Evolutionary conservation across 2,797 vertebrate genomes (phyloP), one percentile per base, ranked within the genome.

Genomic region (Danio albolineatus): DNA sequence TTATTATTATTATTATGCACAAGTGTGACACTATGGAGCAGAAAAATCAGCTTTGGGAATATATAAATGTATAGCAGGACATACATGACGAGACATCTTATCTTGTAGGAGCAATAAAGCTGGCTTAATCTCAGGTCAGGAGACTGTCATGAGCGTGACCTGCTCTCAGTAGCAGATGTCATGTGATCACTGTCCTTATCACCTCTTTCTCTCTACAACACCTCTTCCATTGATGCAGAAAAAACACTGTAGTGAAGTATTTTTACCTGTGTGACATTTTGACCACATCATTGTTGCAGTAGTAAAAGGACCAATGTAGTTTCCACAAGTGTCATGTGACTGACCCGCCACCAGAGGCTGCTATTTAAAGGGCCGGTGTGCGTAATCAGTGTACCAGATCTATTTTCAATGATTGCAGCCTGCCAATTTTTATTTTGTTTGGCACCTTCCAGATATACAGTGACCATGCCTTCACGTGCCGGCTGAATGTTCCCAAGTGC

Each of bases 331-430:
- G n/a, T 60, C 17, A 43, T 61, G 7, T 39, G 5, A 59, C 38
- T 44, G 2, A 21, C 67, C 39, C 7, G 4, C 46, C 69, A 79
- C 16, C 41, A 79, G 78, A 65, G 69, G 69, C 59, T n/a, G 48
- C 59, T 64, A 38, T 73, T 64, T 46, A 46, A 72, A 62, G 17
- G 39, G 17, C 36, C 28, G 19, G 0, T 0, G 5, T n/a, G 10
- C 19, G 14, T 56, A 9, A 28, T 43, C 10, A 72, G 12, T 28
- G 17, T 44, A 28, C 53, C 10, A 43, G 71, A 28, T 60, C 16
- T 38, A 9, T 60, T 60, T 60, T 14, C 6, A 49, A 10, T 17
- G 16, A 48, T 10, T 17, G 21, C 9, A 38, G 57, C 10, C 28
- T 48, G 13, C 70, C 44, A 74, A 2, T 39, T 60, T 4, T 19